Base-by-base conservation (phyloP, 2,113 vertebrate genomes). In the Bufo gargarizans region DNA sequence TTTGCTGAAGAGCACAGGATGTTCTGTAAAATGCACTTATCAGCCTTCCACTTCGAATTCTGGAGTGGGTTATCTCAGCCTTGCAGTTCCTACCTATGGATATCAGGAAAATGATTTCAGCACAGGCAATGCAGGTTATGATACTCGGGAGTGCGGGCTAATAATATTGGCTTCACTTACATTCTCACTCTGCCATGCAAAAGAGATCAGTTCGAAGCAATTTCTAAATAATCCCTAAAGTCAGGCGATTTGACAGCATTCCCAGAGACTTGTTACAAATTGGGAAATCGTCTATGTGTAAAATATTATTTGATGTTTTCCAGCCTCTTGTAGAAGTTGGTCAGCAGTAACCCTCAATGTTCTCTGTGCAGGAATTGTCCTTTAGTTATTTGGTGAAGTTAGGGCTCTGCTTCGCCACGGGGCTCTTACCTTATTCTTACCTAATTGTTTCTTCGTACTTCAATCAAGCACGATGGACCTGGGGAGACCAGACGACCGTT, bases 401-500 rank as follows among this genome's bases (percentile, higher is more conserved):
- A 92, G 93, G 94, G 84, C 87, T 93, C 77, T 97, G 92, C 92
- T 98, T 99, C 90, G 90, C 95, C 55, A 89, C 92, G 80, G 97
- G 98, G 43, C 95, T 98, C 82, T 92, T 97, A 91, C 98, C 98
- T 17, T 99, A 99, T 91, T 80, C 96, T 90, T 98, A 99, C 94
- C 95, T 99, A 89, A 97, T 97, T 5, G 78, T 96, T 81, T 98
- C 98, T 0, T 98, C 97, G 91, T 96, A 94, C 94, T 90, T 97
- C 91, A 97, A 90, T 92, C 92, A 77, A 53, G 98, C 98, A 59
- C 97, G 96, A 76, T 99, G 98, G 98, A 99, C 96, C 90, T 99
- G 98, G 98, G 98, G 98, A 89, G 98, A 99, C 95, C 98, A 99
- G 96, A 98, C 97, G 4, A 95, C 96, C n/a, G 49, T 97, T 85